Base-by-base conservation (phyloP, 2,888 invertebrate species). In the Pomacea canaliculata region DNA sequence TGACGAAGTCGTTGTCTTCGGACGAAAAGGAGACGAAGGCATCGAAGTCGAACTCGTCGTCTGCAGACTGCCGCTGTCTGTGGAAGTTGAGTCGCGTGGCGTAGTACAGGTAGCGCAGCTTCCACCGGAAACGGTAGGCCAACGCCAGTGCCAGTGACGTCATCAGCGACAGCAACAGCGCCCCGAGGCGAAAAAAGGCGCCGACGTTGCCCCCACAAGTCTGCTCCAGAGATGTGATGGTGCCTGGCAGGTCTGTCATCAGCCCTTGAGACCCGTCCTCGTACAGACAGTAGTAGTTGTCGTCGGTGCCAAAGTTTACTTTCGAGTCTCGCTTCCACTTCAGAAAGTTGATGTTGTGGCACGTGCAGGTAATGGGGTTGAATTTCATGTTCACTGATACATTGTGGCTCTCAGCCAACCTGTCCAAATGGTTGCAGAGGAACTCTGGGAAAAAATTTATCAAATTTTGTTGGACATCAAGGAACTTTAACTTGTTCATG, bases 41-140 rank as follows among this genome's bases (percentile, higher is more conserved):
- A 48, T 80, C 80, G 65, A 69, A 80, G 1, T 69, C 49, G 46
- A 72, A 78, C 12, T 77, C 65, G 18, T 75, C 48, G 68, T 65
- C 48, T 10, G 12, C 63, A 37, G 37, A 37, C 37, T 37, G 37
- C 7, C 63, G 63, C 63, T 63, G 63, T 16, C 63, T 12, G 4
- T 63, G 63, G 19, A 18, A 19, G 27, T 19, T 63, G 5, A 63
- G 63, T 10, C 63, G 63, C n/a, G 63, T 23, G n/a, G 63, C 63
- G 27, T 63, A 63, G 27, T 63, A 63, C 63, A 63, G 63, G 63
- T 63, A 63, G 16, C 23, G 66, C 49, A 19, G 46, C 71, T 78
- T 78, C 80, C 80, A 80, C 48, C 80, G 78, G 62, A 78, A 80
- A 19, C 80, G 73, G 27, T 80, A 78, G 0, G 68, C 74, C 65